A percentile compares a stretch with the other conserved stretches of the same genome.
Evolutionary conservation across 1,140 invertebrate genomes (phyloP).

Genomic region (Ephestia elutella): DNA sequence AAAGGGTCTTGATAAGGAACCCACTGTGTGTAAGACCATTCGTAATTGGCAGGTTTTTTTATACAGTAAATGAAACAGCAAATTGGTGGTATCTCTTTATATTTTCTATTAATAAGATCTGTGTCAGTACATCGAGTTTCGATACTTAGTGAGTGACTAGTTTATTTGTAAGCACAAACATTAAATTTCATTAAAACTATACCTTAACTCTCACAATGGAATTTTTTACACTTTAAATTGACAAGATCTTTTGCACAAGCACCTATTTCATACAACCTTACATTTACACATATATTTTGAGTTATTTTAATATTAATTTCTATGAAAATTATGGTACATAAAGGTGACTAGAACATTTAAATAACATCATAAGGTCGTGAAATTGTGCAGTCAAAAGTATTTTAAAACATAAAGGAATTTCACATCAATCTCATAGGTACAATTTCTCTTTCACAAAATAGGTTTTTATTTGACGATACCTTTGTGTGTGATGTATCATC

Average conservation of each 20-base stretch:
- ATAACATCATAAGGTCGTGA: too few species aligned
- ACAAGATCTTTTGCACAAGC: conserved; percentile 63
- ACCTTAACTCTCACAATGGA: conserved; percentile 25
- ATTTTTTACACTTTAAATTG: conserved; percentile 65
- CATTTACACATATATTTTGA: conserved; percentile 37
- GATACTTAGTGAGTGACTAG: conserved; percentile 51
- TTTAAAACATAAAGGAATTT: too few species aligned
- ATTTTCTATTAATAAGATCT: conserved; percentile 43
- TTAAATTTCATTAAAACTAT: conserved; percentile 38
- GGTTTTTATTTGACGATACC: too few species aligned
- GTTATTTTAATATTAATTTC: not conserved
- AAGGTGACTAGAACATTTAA: too few species aligned
- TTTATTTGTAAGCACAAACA: conserved; percentile 60
- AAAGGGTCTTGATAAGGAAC: too few species aligned
- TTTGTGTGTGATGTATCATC: too few species aligned
- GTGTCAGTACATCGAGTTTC: conserved; percentile 67
- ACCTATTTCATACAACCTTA: conserved; percentile 69
- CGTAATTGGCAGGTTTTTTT: too few species aligned
- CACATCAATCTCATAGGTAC: too few species aligned
- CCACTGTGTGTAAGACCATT: too few species aligned
- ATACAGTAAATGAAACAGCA: conserved; percentile 27
- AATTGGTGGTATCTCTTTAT: conserved; percentile 36
- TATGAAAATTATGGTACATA: too few species aligned
- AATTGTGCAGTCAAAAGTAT: too few species aligned
- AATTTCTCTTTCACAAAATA: too few species aligned